These are phyloP conservation scores for Sesamia inferens DNA, from an alignment of 2,888 invertebrate species.

Conservation along the genomic window DNA sequence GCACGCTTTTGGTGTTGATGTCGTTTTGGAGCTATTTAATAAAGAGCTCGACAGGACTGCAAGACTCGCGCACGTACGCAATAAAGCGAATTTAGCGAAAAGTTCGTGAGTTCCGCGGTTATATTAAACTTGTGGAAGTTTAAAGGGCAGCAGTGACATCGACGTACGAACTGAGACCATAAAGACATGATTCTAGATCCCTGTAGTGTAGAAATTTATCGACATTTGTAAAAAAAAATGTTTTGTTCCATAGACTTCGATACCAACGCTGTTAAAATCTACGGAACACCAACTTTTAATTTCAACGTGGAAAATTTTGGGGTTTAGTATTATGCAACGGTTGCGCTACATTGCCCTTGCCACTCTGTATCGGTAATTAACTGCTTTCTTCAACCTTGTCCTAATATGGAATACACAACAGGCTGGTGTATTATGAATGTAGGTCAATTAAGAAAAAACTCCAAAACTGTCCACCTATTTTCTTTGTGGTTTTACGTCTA, in stretches of 20 bases:
- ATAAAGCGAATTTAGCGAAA: constrained; percentile 26
- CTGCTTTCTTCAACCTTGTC: not conserved
- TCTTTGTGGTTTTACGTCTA: too few species aligned
- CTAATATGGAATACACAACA: not conserved
- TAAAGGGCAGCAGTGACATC: not conserved
- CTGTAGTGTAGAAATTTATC: not conserved
- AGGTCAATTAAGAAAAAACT: not conserved
- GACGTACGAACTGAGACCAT: not conserved
- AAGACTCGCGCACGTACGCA: constrained; percentile 19
- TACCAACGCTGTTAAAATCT: too few species aligned
- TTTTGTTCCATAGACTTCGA: not conserved
- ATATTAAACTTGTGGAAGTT: constrained; percentile 29
- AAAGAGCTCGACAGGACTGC: constrained; percentile 1
- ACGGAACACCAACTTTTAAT: not conserved
- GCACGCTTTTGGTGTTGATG: not conserved
- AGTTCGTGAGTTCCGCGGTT: constrained; percentile 2
- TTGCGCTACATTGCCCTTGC: not conserved
- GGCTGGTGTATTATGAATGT: not conserved
- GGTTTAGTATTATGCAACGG: not conserved
- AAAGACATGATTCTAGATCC: not conserved
- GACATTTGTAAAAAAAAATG: not conserved
- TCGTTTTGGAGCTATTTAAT: constrained; percentile 17
- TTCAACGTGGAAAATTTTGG: not conserved
- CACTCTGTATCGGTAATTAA: not conserved
- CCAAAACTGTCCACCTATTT: not conserved